These are phyloP conservation scores for Caenorhabditis parvicauda DNA, from an alignment of 2,888 invertebrate species.

Conservation along the genomic window DNA sequence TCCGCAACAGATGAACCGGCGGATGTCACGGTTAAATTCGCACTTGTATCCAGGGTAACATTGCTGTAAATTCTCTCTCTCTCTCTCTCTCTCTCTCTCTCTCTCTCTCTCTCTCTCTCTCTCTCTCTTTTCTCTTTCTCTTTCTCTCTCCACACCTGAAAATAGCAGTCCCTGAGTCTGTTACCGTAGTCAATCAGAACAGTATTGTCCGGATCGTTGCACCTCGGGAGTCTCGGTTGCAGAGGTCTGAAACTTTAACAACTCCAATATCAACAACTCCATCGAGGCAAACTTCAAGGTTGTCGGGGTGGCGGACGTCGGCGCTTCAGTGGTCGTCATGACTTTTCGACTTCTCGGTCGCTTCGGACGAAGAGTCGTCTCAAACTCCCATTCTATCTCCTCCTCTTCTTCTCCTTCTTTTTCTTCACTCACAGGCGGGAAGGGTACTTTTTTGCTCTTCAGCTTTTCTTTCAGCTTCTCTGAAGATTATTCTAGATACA, in stretches of 20 bases:
- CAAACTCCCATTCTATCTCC: slow-evolving; percentile 36
- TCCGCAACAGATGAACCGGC: slow-evolving; percentile 48
- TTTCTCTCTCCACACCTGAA: slow-evolving; percentile 21
- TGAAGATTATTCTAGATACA: too few relatives aligned
- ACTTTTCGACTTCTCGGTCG: slow-evolving; percentile 25
- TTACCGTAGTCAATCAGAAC: slow-evolving; percentile 48
- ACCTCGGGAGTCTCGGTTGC: slow-evolving; percentile 38
- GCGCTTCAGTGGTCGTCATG: slow-evolving; percentile 25
- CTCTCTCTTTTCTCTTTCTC: too few relatives aligned
- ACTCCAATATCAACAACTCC: not conserved
- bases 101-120: not conserved
- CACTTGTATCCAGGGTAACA: slow-evolving; percentile 44
- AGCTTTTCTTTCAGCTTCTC: slow-evolving; percentile 13
- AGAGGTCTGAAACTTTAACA: slow-evolving; percentile 28
- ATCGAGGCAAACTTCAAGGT: not conserved
- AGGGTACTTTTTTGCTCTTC: too few relatives aligned
- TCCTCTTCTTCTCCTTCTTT: slow-evolving; percentile 20
- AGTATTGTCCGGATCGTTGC: slow-evolving; percentile 39
- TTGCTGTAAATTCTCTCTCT: slow-evolving; percentile 37
- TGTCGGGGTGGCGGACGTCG: slow-evolving; percentile 15
- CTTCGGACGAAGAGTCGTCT: slow-evolving; percentile 20
- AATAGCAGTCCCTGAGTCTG: slow-evolving; percentile 45
- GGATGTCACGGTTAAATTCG: slow-evolving; percentile 46
- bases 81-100: not conserved
- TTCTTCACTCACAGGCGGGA: slow-evolving; percentile 3